Evolutionary conservation across 2,888 invertebrate species (phyloP).

Genomic region (Oligia fasciuncula): DNA sequence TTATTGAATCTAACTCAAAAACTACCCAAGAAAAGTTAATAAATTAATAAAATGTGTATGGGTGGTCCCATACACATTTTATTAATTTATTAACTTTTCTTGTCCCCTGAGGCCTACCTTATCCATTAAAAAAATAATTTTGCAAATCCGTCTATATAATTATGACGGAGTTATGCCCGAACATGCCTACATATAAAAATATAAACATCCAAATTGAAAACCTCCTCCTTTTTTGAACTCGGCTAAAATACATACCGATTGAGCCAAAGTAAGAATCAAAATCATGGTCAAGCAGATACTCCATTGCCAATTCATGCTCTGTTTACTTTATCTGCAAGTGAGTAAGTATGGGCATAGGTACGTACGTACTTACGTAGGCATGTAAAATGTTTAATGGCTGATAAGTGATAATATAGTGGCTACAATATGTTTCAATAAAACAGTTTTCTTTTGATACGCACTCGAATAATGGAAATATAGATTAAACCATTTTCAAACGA

Average conservation of each 20-base stretch:
- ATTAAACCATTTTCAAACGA: slow-evolving; percentile 32
- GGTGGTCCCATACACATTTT: too few species aligned
- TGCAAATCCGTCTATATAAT: too few species aligned
- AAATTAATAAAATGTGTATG: too few species aligned
- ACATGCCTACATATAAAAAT: too few species aligned
- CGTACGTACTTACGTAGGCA: neutral
- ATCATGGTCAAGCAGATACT: neutral
- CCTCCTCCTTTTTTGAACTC: too few species aligned
- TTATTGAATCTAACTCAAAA: too few species aligned
- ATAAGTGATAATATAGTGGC: neutral
- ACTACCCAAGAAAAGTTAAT: too few species aligned
- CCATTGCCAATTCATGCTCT: neutral
- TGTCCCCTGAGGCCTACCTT: too few species aligned
- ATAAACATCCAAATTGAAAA: too few species aligned
- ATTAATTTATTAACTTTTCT: too few species aligned
- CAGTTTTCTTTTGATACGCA: slow-evolving; percentile 20
- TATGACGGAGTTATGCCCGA: too few species aligned
- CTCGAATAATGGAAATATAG: slow-evolving; percentile 42
- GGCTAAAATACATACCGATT: neutral
- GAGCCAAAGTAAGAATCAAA: neutral
- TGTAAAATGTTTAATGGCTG: neutral
- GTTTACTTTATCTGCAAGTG: neutral
- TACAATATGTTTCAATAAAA: slow-evolving; percentile 3
- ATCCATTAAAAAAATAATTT: too few species aligned
- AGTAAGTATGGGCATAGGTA: neutral